phyloP scores from a whole-genome alignment of 1,140 invertebrate genomes.

The Steinernema feltiae region DNA sequence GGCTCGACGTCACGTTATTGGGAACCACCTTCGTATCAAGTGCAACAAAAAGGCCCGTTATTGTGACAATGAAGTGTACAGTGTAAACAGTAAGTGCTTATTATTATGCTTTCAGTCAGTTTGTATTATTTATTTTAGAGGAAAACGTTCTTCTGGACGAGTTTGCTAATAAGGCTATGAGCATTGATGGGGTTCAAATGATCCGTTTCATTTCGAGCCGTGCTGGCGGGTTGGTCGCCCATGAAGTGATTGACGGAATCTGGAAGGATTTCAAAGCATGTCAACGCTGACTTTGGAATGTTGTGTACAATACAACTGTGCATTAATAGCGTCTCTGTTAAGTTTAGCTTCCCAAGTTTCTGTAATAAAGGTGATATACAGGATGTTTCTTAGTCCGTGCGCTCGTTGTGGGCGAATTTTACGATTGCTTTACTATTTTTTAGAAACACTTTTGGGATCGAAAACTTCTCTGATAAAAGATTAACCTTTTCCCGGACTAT shows the following conservation, averaged over 20 bases:
- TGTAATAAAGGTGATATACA: too few relatives aligned
- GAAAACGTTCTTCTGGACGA: background rate
- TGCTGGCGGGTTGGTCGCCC: background rate
- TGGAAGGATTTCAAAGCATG: background rate
- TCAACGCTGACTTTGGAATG: too few relatives aligned
- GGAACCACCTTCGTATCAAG: background rate
- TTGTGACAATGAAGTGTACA: background rate
- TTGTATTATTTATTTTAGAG: background rate
- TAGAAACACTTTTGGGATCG: too few relatives aligned
- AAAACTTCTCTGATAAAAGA: too few relatives aligned
- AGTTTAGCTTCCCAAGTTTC: too few relatives aligned
- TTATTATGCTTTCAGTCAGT: background rate
- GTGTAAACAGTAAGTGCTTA: background rate
- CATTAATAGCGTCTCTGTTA: too few relatives aligned
- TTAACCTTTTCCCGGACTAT: too few relatives aligned
- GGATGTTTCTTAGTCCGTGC: too few relatives aligned
- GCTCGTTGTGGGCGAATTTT: too few relatives aligned
- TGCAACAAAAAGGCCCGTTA: background rate
- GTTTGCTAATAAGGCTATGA: background rate
- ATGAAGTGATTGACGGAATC: background rate
- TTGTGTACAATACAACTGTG: too few relatives aligned
- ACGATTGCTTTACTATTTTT: too few relatives aligned
- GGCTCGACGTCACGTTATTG: background rate
- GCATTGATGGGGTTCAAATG: background rate
- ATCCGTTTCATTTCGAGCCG: background rate